phyloP scores from a whole-genome alignment of 2,113 vertebrate species.

The Eonycteris spelaea region DNA sequence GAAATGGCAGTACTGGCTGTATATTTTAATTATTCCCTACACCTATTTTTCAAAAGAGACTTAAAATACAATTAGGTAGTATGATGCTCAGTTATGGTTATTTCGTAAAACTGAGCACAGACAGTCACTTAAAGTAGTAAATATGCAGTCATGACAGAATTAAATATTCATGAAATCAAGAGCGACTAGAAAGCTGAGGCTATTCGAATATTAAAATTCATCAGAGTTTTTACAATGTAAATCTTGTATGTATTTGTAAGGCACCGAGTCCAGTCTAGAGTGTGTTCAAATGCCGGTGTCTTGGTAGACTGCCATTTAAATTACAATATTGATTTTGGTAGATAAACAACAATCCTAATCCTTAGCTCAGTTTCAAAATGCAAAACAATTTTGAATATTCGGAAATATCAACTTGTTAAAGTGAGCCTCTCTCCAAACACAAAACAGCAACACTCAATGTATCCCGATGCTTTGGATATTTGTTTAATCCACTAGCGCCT shows the following conservation, averaged over 20 bases:
- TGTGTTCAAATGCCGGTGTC: background rate
- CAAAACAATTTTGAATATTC: conserved; percentile 48
- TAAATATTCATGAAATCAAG: conserved; percentile 77
- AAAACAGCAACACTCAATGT: background rate
- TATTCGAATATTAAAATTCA: conserved; percentile 67
- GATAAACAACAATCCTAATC: conserved; percentile 43
- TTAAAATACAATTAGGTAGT: conserved; percentile 67
- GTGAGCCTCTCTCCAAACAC: conserved; percentile 20
- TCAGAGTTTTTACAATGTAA: conserved; percentile 55
- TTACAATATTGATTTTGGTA: conserved; percentile 67
- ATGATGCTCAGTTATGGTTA: conserved; percentile 43
- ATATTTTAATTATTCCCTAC: conserved; percentile 70
- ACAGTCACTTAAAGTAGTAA: conserved; percentile 63
- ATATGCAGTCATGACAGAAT: conserved; percentile 74
- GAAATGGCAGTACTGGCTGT: conserved; percentile 59
- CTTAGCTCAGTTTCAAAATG: conserved; percentile 35
- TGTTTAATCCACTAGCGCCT: conserved; percentile 53
- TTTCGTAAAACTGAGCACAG: conserved; percentile 60
- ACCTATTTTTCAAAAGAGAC: conserved; percentile 61
- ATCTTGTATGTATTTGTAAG: conserved; percentile 38
- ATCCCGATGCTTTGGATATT: background rate
- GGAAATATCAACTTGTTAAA: conserved; percentile 28
- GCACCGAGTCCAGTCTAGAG: background rate
- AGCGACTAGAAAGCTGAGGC: conserved; percentile 61
- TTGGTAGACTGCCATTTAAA: conserved; percentile 40